A percentile compares a stretch with the other conserved stretches of the same genome.
Evolutionary conservation across 2,113 vertebrate genomes (phyloP).

Genomic region (Madoqua kirkii): DNA sequence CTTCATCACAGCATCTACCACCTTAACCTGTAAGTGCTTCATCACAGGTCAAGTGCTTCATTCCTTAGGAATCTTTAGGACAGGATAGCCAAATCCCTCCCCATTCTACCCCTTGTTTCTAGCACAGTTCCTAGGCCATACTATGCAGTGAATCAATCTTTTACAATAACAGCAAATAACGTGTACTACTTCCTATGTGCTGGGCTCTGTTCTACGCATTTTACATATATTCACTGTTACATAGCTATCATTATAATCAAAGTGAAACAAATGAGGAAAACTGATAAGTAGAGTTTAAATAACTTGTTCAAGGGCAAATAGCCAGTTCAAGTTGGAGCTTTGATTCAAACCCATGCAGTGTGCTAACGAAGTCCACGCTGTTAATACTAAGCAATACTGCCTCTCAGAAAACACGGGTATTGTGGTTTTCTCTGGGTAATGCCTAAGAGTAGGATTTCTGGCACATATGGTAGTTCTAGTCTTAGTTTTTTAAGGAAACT

Average conservation of each 20-base stretch:
- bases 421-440: not conserved
- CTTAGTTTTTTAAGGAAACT: not conserved
- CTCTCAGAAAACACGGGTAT: not conserved
- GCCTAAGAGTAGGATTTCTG: not conserved
- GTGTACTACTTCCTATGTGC: not conserved
- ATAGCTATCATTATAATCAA: not conserved
- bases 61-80: not conserved
- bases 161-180: not conserved
- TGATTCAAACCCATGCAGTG: not conserved
- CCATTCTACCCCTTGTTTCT: not conserved
- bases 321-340: not conserved
- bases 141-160: not conserved
- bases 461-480: not conserved
- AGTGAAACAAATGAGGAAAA: not conserved
- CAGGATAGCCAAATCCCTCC: not conserved
- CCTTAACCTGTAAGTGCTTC: not conserved
- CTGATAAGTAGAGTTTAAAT: not conserved
- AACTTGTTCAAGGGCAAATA: not conserved
- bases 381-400: not conserved
- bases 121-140: not conserved
- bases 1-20: not conserved
- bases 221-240: not conserved
- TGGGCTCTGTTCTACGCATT: not conserved
- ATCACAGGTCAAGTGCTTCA: not conserved
- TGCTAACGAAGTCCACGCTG: rapidly evolving